Evolutionary conservation across 2,113 vertebrate genomes (phyloP).

Genomic region (Neofelis nebulosa): DNA sequence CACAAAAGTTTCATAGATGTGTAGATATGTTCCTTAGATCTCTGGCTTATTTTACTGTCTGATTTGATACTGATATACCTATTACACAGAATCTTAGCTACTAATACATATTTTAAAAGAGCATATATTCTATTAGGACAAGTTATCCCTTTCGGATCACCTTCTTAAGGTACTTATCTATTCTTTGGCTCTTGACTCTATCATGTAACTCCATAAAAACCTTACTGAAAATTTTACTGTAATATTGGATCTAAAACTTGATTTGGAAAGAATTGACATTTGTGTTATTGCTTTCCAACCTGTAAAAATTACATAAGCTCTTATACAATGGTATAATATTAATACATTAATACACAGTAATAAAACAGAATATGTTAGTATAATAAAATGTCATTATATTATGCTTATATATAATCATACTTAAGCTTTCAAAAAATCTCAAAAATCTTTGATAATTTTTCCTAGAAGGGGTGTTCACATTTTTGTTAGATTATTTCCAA

Average conservation of each 20-base stretch:
- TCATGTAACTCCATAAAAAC: neutral
- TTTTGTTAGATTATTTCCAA: neutral
- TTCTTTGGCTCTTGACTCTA: neutral
- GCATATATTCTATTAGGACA: neutral
- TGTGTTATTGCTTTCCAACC: neutral
- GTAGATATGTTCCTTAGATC: neutral
- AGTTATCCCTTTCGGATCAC: neutral
- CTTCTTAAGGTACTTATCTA: neutral
- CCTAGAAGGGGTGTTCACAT: neutral
- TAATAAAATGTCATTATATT: neutral
- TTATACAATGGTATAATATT: neutral
- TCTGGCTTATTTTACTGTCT: neutral
- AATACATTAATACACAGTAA: neutral
- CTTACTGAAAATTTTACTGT: neutral
- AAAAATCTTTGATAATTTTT: neutral
- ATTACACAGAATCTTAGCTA: neutral
- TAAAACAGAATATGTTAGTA: neutral
- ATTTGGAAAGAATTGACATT: neutral
- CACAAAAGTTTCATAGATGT: neutral
- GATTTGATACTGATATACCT: neutral
- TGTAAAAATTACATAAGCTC: neutral
- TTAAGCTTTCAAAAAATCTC: neutral
- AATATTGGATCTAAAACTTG: neutral
- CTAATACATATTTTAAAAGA: neutral
- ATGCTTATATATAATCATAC: neutral